Evolutionary conservation across 2,797 vertebrate species (phyloP), one percentile per base, ranked within the genome.

Genomic region (Otolemur crassicaudatus): DNA sequence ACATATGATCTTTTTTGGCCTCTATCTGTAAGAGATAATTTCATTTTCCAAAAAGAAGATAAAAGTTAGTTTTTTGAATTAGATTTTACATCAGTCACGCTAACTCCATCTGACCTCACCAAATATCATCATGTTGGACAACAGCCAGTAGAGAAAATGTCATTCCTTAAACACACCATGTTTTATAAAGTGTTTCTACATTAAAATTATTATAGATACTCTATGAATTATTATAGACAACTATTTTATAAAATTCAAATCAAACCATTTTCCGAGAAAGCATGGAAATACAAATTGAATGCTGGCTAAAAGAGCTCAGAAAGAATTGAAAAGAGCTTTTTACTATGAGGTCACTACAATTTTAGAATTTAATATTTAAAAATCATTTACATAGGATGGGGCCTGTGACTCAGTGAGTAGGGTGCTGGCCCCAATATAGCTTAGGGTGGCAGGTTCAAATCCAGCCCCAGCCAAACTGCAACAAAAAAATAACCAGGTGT

Each of bases 61-160:
- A 37, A 96, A 96, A 85, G 94, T 86, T 86, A 70, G 69, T 65
- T 93, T 90, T 53, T n/a, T 43, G 94, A 97, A 93, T 80, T 85
- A n/a, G 46, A 43, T 67, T 96, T 97, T 96, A 34, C 43, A 85
- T 96, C 27, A 67, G 1, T 53, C 61, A 85, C 31, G 37, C 0
- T 6, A 92, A 72, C 27, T n/a, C 31, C 40, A 3, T 94, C 69
- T 73, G 46, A 73, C 31, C 46, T 95, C 83, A 46, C 95, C 88
- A 88, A 77, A 72, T 37, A 79, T 23, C 70, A 56, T 70, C 65
- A 25, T 56, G 12, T 16, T 53, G 58, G 56, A 91, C 0, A 95
- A 9, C 10, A 96, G 65, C 0, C 3, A 92, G 17, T 2, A 84
- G 73, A 94, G 22, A 7, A 11, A 82, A 40, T 56, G 3, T 14